Evolutionary conservation across 2,888 invertebrate species (phyloP).

Genomic region (Agelastica alni): DNA sequence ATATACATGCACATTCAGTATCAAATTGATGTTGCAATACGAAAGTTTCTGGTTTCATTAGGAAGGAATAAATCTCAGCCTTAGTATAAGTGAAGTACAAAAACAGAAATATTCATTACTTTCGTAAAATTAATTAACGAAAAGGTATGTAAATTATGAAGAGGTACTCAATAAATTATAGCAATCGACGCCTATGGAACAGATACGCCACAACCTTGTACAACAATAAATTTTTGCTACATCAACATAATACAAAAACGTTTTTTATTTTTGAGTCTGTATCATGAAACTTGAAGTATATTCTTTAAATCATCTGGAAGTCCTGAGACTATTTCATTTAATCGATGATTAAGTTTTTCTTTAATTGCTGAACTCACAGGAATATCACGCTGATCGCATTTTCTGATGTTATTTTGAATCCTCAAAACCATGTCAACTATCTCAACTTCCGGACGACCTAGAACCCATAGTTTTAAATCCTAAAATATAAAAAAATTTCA

Average conservation of each 20-base stretch:
- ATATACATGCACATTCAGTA: no score
- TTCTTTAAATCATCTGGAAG: constrained; percentile 87
- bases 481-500: constrained; percentile 53
- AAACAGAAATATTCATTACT: no score
- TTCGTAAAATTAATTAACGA: no score
- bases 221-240: not conserved
- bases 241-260: constrained; percentile 13
- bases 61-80: no score
- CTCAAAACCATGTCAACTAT: constrained; percentile 96
- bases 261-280: no score
- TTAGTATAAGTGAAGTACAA: no score
- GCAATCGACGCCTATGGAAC: constrained; percentile 14
- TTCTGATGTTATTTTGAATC: constrained; percentile 84
- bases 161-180: no score
- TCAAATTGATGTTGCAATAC: no score
- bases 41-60: no score
- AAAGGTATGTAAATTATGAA: no score
- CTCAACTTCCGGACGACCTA: constrained; percentile 94
- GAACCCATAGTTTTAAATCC: constrained; percentile 89
- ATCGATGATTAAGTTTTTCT: constrained; percentile 68
- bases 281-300: constrained; percentile 67
- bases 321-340: constrained; percentile 80
- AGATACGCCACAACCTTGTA: constrained; percentile 14
- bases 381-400: constrained; percentile 59
- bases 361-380: constrained; percentile 65